phyloP scores from a whole-genome alignment of 1,140 invertebrate genomes.

The Tribolium madens region DNA sequence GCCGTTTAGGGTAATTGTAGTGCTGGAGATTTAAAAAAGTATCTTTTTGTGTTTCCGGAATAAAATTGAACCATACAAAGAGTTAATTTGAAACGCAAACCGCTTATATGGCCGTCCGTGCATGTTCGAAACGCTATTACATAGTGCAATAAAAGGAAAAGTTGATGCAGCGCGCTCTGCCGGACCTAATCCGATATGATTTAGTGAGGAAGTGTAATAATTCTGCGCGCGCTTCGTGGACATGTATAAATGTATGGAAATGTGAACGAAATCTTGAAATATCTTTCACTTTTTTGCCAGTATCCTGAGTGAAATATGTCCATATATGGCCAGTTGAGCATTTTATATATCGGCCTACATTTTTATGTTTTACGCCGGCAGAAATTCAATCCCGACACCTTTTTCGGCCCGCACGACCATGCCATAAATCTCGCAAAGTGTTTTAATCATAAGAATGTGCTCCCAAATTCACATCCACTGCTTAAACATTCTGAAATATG shows the following conservation, averaged over 20 bases:
- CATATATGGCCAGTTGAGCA: constrained; percentile 51
- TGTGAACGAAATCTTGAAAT: constrained; percentile 54
- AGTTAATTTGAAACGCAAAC: constrained; percentile 51
- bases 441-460: constrained; percentile 41
- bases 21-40: background rate
- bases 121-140: constrained; percentile 46
- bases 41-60: constrained; percentile 1
- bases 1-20: background rate
- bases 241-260: constrained; percentile 57
- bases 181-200: constrained; percentile 52
- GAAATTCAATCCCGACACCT: constrained; percentile 48
- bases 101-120: constrained; percentile 46
- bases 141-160: constrained; percentile 48
- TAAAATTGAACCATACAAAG: constrained; percentile 50
- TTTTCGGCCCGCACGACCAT: constrained; percentile 25
- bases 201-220: constrained; percentile 51
- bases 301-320: constrained; percentile 49
- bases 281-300: constrained; percentile 51
- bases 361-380: constrained; percentile 46
- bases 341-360: constrained; percentile 51
- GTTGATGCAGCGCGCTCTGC: constrained; percentile 40
- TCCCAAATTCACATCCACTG: constrained; percentile 10
- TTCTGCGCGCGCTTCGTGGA: constrained; percentile 46
- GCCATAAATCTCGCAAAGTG: constrained; percentile 42
- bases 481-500: constrained; percentile 23